These are phyloP conservation scores for Microctonus brassicae DNA, from an alignment of 2,888 invertebrate species.

Conservation along the genomic window DNA sequence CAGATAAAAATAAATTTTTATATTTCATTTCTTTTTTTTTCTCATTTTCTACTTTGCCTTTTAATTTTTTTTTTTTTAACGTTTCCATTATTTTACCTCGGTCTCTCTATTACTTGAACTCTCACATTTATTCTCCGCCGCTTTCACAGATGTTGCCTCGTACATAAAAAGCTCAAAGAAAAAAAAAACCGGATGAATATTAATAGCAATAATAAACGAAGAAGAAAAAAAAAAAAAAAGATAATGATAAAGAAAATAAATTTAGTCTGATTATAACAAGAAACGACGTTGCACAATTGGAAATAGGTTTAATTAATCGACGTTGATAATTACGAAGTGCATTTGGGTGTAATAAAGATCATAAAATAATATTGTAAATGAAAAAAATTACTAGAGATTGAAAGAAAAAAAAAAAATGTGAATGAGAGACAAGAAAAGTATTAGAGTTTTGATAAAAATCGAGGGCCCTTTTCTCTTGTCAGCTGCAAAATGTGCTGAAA, in stretches of 20 bases:
- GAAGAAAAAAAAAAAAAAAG: not conserved
- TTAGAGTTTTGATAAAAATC: not conserved
- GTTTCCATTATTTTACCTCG: too few species aligned
- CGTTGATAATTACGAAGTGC: not conserved
- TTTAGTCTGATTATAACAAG: constrained; percentile 13
- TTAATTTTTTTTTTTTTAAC: too few species aligned
- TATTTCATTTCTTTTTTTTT: too few species aligned
- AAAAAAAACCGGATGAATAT: not conserved
- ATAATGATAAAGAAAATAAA: not conserved
- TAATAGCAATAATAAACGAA: not conserved
- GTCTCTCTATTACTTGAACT: too few species aligned
- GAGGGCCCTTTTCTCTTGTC: constrained; percentile 20
- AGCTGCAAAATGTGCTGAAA: constrained; percentile 31
- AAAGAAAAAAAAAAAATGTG: not conserved
- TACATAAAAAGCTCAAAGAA: too few species aligned
- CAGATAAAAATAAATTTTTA: too few species aligned
- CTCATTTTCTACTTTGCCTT: too few species aligned
- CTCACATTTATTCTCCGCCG: too few species aligned
- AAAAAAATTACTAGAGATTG: too few species aligned
- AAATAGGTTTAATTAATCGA: constrained; percentile 22
- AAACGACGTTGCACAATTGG: constrained; percentile 13
- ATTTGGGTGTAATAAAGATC: not conserved
- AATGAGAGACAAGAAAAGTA: not conserved
- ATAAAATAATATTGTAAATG: not conserved
- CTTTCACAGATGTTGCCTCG: too few species aligned